These are phyloP conservation scores for Choreutis nemorana DNA, from an alignment of 2,888 invertebrate genomes.

Conservation along the genomic window DNA sequence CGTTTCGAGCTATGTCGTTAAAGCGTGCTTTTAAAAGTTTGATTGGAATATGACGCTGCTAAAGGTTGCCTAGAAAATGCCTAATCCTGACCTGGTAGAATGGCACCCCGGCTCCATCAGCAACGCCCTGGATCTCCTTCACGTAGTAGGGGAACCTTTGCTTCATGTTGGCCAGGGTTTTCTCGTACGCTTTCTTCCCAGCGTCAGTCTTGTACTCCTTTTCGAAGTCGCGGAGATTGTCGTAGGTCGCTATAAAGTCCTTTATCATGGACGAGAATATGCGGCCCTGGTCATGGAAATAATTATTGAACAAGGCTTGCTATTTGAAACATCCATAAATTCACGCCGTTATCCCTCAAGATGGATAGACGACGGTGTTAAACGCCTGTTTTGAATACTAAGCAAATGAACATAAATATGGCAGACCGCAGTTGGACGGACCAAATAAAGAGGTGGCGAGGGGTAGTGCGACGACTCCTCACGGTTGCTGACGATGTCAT, in stretches of 20 bases:
- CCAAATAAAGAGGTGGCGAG: too few relatives aligned
- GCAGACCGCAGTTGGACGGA: too few relatives aligned
- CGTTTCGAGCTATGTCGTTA: too few relatives aligned
- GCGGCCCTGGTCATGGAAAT: constrained; percentile 71
- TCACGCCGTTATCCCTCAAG: too few relatives aligned
- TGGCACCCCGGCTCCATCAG: constrained; percentile 84
- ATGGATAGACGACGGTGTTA: too few relatives aligned
- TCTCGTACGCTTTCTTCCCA: constrained; percentile 77
- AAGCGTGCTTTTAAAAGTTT: too few relatives aligned
- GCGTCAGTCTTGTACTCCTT: constrained; percentile 74
- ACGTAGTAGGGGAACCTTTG: constrained; percentile 82
- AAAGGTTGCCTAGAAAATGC: too few relatives aligned
- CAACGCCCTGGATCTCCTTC: constrained; percentile 83
- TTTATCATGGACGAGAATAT: constrained; percentile 79
- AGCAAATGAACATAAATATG: too few relatives aligned
- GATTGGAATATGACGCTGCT: too few relatives aligned
- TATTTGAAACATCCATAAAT: neutral
- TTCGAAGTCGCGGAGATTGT: constrained; percentile 72
- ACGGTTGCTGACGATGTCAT: too few relatives aligned
- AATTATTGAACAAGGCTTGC: neutral
- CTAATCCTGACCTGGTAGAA: constrained; percentile 89
- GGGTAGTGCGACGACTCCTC: too few relatives aligned
- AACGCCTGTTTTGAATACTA: too few relatives aligned
- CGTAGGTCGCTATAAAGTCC: constrained; percentile 69
- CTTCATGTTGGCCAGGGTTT: constrained; percentile 73